Conservation (phyloP, 2,113 vertebrate genomes). For the Suricata suricatta region DNA sequence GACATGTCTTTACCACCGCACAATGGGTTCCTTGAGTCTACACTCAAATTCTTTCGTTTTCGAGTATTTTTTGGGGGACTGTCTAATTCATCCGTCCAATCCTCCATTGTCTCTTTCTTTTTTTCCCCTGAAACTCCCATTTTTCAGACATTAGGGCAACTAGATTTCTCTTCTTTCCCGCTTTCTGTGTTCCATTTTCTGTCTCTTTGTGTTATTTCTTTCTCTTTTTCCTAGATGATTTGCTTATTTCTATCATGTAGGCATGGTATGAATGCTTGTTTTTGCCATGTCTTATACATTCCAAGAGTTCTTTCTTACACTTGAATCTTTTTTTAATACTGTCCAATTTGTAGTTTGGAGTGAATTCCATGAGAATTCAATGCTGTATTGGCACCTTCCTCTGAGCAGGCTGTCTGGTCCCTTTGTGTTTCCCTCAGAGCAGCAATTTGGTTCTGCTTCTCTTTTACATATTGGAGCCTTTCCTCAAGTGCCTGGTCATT, state of each 20-base stretch:
- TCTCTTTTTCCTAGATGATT: too few relatives aligned
- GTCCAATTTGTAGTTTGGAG: background rate
- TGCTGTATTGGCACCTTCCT: background rate
- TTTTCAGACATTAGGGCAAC: background rate
- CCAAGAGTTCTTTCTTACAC: background rate
- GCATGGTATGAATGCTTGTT: background rate
- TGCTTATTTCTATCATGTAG: background rate
- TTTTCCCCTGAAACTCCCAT: background rate
- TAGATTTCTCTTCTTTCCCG: background rate
- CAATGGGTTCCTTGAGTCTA: background rate
- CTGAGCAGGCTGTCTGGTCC: background rate
- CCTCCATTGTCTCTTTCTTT: background rate
- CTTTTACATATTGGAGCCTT: background rate
- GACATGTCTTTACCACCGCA: background rate
- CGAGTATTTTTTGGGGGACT: background rate
- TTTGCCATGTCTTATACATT: background rate
- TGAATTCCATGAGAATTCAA: background rate
- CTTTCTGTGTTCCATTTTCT: background rate
- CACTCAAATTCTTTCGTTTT: background rate
- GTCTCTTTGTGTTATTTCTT: background rate
- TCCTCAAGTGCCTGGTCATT: background rate
- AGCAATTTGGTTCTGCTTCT: background rate
- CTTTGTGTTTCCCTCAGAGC: background rate
- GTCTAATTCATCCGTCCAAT: background rate
- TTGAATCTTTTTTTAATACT: too few relatives aligned